These are phyloP conservation scores for Steinernema feltiae DNA, from an alignment of 1,140 invertebrate genomes.

Conservation along the genomic window DNA sequence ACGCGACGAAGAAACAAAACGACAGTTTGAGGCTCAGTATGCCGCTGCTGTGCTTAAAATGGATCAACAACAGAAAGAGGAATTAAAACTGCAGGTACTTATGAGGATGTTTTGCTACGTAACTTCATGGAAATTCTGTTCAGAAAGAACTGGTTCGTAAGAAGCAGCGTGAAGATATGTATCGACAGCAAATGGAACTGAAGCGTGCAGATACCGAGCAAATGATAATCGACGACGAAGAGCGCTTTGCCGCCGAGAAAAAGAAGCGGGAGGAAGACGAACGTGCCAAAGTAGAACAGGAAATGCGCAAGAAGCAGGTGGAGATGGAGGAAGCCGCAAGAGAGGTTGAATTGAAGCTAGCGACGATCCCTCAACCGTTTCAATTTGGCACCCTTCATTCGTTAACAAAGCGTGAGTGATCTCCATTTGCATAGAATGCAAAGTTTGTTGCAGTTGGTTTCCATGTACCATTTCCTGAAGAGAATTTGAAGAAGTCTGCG, in stretches of 20 bases:
- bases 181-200: neutral
- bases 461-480: conserved; percentile 13
- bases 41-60: too few relatives aligned
- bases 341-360: conserved; percentile 8
- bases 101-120: too few relatives aligned
- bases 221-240: conserved; percentile 5
- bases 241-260: conserved; percentile 21
- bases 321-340: conserved; percentile 14
- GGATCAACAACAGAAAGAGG: too few relatives aligned
- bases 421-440: conserved; percentile 16
- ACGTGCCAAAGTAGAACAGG: neutral
- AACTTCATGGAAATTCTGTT: too few relatives aligned
- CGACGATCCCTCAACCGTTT: conserved; percentile 38
- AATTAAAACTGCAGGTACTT: too few relatives aligned
- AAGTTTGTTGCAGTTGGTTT: conserved; percentile 15
- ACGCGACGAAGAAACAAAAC: too few relatives aligned
- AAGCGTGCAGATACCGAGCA: conserved; percentile 12
- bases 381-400: conserved; percentile 29
- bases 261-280: conserved; percentile 26
- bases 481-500: neutral
- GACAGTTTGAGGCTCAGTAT: too few relatives aligned
- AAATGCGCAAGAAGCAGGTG: conserved; percentile 8
- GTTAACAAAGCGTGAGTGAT: conserved; percentile 26
- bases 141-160: too few relatives aligned
- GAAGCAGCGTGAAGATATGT: too few relatives aligned